Base-by-base conservation (phyloP, 2,888 invertebrate genomes). In the Sceliomorpha sp. region DNA sequence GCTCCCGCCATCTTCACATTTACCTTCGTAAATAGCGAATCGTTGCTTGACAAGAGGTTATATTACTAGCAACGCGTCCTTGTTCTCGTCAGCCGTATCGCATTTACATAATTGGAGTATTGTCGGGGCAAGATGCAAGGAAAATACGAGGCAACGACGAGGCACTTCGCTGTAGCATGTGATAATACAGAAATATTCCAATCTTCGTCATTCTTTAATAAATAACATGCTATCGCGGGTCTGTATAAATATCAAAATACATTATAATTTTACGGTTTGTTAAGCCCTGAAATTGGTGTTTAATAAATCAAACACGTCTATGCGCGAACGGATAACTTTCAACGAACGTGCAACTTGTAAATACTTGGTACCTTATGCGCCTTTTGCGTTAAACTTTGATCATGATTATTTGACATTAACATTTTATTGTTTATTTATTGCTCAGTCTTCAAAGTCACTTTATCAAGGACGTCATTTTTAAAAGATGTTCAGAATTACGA, bases 41-140 rank as follows among this genome's bases (percentile, higher is more conserved):
- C 44, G 59, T 37, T 12, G 51, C 55, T 55, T 62, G 68, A 59
- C 68, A 60, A 50, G 60, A 55, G 60, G 40, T 68, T 60, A 45
- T 48, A 62, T 62, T 56, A 13, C 55, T 56, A 15, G 55, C 39
- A 56, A 36, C 45, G 36, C 62, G 68, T 62, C 62, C 68, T 62
- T 62, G 68, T 69, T 62, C 68, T 69, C 47, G 51, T 62, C 68
- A 58, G 62, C 36, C 56, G 50, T 68, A 58, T 40, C 68, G 53
- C 56, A 69, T 69, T 62, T 69, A 56, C 68, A 69, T 69, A 69
- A 69, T 69, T 69, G 68, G 68, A 69, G 68, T 58, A 69, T 69
- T 58, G 62, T 62, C 45, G 42, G 56, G 62, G 62, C 45, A 62
- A 69, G 47, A 62, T 40, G 68, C 50, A 48, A 62, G 63, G 56